Percentiles rank a stretch among this genome's conserved stretches.
These are phyloP conservation scores for Vanessa atalanta DNA, from an alignment of 1,140 invertebrate species.

Conservation along the genomic window DNA sequence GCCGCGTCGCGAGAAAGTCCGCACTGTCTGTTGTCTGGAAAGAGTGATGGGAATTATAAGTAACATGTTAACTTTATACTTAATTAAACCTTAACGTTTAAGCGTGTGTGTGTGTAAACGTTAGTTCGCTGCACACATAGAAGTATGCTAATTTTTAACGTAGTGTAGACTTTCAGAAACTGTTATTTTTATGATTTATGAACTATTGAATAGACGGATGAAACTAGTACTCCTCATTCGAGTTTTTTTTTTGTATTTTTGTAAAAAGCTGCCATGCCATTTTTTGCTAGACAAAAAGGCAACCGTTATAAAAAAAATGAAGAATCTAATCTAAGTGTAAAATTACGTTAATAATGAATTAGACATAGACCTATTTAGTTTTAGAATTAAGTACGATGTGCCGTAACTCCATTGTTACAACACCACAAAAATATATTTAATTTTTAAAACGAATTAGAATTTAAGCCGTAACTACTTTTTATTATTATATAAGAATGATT, in stretches of 20 bases:
- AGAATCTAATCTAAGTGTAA: conserved; percentile 9
- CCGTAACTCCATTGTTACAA: conserved; percentile 1
- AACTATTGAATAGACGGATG: too few species aligned
- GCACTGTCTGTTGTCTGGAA: conserved; percentile 76
- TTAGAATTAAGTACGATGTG: neutral
- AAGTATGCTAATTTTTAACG: neutral
- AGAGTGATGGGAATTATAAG: conserved; percentile 13
- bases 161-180: neutral
- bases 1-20: conserved; percentile 70
- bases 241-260: too few species aligned
- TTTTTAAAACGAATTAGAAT: conserved; percentile 7
- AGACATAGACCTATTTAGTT: conserved; percentile 4
- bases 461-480: conserved; percentile 7
- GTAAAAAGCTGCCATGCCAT: too few species aligned
- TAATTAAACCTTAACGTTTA: too few species aligned
- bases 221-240: too few species aligned
- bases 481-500: conserved; percentile 5
- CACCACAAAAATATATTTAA: neutral
- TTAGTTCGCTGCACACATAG: too few species aligned
- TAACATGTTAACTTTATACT: too few species aligned
- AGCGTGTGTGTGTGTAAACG: too few species aligned
- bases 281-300: too few species aligned
- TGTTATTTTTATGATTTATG: too few species aligned
- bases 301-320: neutral
- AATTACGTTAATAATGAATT: conserved; percentile 17